phyloP scores from a whole-genome alignment of 2,797 vertebrate species.

The Oryzias sinensis region DNA sequence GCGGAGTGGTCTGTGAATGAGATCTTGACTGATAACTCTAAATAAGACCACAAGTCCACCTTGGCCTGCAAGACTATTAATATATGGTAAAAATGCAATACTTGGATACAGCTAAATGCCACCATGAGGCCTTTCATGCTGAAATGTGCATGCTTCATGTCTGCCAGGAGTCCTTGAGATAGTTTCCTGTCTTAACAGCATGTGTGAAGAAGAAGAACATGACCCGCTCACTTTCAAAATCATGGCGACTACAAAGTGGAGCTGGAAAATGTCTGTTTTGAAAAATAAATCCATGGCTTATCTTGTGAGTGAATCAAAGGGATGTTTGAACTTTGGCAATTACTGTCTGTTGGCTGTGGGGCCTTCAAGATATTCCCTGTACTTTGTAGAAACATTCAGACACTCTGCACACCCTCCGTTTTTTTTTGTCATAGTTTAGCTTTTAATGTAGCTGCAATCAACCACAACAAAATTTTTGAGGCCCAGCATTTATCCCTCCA shows the following conservation, averaged over 20 bases:
- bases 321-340: conserved; percentile 69
- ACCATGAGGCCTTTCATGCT: conserved; percentile 27
- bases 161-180: conserved; percentile 63
- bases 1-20: too few relatives aligned
- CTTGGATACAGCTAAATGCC: too few relatives aligned
- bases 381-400: conserved; percentile 59
- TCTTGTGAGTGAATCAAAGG: conserved; percentile 70
- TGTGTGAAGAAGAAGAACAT: conserved; percentile 67
- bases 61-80: too few relatives aligned
- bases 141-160: conserved; percentile 24
- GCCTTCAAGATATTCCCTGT: conserved; percentile 54
- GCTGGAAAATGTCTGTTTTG: conserved; percentile 74
- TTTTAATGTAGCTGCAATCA: conserved; percentile 82
- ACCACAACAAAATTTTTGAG: conserved; percentile 82
- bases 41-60: too few relatives aligned
- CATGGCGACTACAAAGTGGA: conserved; percentile 60
- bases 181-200: conserved; percentile 57
- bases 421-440: conserved; percentile 65
- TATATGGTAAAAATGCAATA: too few relatives aligned
- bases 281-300: conserved; percentile 66
- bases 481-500: conserved; percentile 77
- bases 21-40: too few relatives aligned
- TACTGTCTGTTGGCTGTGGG: conserved; percentile 61
- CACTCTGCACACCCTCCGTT: conserved; percentile 38
- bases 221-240: conserved; percentile 60